A percentile compares a stretch with the other conserved stretches of the same genome.
phyloP scores from a whole-genome alignment of 2,113 vertebrate genomes.

The Coturnix japonica region DNA sequence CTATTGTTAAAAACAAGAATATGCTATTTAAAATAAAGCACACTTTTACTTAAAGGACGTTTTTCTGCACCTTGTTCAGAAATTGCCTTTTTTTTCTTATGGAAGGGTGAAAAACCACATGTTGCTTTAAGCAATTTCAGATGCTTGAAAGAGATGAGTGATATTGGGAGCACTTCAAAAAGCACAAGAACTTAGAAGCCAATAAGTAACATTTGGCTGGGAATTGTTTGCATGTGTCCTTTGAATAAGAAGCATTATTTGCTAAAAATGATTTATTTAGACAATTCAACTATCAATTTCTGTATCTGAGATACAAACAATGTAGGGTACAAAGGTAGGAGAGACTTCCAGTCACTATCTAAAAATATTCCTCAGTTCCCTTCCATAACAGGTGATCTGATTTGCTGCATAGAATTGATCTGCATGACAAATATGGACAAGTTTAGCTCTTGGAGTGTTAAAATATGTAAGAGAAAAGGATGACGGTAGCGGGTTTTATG shows the following conservation, averaged over 20 bases:
- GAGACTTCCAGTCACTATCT: neutral
- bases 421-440: neutral
- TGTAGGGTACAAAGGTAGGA: neutral
- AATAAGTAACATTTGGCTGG: constrained; percentile 4
- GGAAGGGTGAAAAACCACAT: neutral
- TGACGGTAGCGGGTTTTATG: neutral
- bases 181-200: neutral
- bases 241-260: neutral
- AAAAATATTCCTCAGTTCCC: neutral
- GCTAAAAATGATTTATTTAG: constrained; percentile 18
- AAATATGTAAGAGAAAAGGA: neutral
- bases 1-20: neutral
- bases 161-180: constrained; percentile 2
- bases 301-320: neutral
- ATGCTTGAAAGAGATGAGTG: neutral
- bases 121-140: constrained; percentile 32
- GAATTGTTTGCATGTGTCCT: constrained; percentile 28
- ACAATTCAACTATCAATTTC: neutral
- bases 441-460: neutral
- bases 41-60: neutral
- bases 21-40: neutral
- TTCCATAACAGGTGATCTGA: neutral
- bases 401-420: neutral
- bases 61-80: constrained; percentile 5
- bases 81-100: neutral